Evolutionary conservation across 2,888 invertebrate genomes (phyloP), one percentile per base, ranked within the genome.

Genomic region (Ichneumoninae sp.): DNA sequence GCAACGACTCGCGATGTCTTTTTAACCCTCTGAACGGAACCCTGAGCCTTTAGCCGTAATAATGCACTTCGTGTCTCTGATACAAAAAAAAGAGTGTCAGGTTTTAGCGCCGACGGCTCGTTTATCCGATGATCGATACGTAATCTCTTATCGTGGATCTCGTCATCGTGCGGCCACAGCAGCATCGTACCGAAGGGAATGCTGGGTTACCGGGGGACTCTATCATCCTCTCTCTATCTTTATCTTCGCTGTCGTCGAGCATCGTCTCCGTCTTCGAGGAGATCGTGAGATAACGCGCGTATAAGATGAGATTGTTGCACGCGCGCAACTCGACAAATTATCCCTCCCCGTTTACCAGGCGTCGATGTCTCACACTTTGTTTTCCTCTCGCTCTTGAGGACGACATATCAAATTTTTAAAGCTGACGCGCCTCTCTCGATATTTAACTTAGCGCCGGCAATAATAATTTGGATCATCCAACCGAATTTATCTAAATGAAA

Each of bases 71-170:
- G 65, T 50, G 75, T 75, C 60, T 44, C 63, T 5, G 47, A 50
- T 52, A 50, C 50, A 22, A 52, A 10, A 10, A 16, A 47, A 47
- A 47, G 66, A 73, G 76, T 69, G 70, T 52, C n/a, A n/a, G 76
- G 33, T 50, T 19, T 52, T 66, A 36, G 69, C 83, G 88, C 78
- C 81, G 68, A 87, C 71, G 82, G 81, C 88, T 90, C 89, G 90
- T 91, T 90, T 89, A 87, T 76, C 70, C 85, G 89, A 89, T 91
- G 89, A 91, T 91, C 88, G 90, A 91, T 90, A 88, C 86, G 74
- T 81, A 83, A 88, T 88, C 87, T 85, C 87, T 90, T 89, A 91
- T 90, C 90, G 86, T 83, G 80, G 75, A 91, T 88, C 91, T 88
- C 89, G 89, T 90, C 89, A 83, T 87, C 88, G 87, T 85, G 79